Conservation (phyloP, 2,113 vertebrate species). For the Poeciliopsis prolifica region DNA sequence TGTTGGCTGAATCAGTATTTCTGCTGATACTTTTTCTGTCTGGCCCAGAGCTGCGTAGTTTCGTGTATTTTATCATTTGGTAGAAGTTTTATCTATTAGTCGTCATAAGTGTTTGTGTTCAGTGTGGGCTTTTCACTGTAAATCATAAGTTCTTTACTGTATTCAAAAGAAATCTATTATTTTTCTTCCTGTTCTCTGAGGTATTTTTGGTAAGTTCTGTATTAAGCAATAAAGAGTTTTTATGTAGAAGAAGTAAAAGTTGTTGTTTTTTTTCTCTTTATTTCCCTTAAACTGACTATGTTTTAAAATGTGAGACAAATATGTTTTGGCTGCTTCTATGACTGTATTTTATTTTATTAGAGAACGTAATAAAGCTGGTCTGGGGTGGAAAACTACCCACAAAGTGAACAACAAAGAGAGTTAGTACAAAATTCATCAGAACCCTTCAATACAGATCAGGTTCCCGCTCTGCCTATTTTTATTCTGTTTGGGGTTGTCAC, state of each 20-base stretch:
- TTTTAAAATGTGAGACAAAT: too few species aligned
- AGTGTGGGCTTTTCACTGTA: slow-evolving; percentile 4
- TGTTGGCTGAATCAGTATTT: not conserved
- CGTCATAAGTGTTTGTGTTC: not conserved
- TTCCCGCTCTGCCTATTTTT: not conserved
- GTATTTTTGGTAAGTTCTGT: slow-evolving; percentile 50
- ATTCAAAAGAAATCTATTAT: slow-evolving; percentile 22
- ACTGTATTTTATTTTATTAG: not conserved
- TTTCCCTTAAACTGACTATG: too few species aligned
- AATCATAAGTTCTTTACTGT: not conserved
- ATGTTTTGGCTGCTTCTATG: too few species aligned
- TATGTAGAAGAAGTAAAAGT: slow-evolving; percentile 15
- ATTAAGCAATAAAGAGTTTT: slow-evolving; percentile 66
- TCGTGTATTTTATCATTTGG: not conserved
- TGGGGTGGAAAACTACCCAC: not conserved
- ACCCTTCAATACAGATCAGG: not conserved
- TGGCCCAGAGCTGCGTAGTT: too few species aligned
- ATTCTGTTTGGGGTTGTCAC: not conserved
- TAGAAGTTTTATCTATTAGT: not conserved
- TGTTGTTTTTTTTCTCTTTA: not conserved
- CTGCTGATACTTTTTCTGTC: not conserved
- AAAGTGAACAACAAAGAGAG: not conserved
- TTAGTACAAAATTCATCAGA: not conserved
- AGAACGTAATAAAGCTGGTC: not conserved
- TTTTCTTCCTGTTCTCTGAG: slow-evolving; percentile 57